Percentiles rank a stretch among this genome's conserved stretches.
Conservation (phyloP, 2,888 invertebrate species). For the Balanococcus diminutus region DNA sequence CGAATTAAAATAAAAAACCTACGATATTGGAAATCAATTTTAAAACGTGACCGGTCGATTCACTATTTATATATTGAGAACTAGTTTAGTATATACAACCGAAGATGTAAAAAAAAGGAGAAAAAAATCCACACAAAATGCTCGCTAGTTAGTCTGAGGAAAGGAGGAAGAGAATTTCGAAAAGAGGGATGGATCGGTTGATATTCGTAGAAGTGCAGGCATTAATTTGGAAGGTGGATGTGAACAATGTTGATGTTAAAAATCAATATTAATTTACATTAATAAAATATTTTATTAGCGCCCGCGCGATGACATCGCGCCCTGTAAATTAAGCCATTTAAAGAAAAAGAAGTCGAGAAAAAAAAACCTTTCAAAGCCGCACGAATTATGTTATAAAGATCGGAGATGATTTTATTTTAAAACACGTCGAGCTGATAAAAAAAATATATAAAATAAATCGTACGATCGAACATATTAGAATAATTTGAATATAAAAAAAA, state of each 20-base stretch:
- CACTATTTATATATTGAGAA: background rate
- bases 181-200: background rate
- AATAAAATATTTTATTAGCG: conserved; percentile 22
- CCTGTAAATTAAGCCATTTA: background rate
- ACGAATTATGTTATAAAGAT: background rate
- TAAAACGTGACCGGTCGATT: conserved; percentile 4
- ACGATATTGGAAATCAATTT: conserved; percentile 14
- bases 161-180: background rate
- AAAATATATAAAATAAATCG: background rate
- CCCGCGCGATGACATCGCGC: background rate
- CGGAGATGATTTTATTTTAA: background rate
- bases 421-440: background rate
- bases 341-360: no score
- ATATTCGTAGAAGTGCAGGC: background rate
- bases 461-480: background rate
- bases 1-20: background rate
- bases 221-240: background rate
- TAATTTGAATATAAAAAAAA: background rate
- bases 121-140: background rate
- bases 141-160: background rate
- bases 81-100: background rate
- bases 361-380: background rate
- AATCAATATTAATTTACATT: conserved; percentile 12
- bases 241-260: background rate
- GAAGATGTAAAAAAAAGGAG: background rate